Base-by-base conservation (phyloP, 2,797 vertebrate genomes). In the Lemur catta region DNA sequence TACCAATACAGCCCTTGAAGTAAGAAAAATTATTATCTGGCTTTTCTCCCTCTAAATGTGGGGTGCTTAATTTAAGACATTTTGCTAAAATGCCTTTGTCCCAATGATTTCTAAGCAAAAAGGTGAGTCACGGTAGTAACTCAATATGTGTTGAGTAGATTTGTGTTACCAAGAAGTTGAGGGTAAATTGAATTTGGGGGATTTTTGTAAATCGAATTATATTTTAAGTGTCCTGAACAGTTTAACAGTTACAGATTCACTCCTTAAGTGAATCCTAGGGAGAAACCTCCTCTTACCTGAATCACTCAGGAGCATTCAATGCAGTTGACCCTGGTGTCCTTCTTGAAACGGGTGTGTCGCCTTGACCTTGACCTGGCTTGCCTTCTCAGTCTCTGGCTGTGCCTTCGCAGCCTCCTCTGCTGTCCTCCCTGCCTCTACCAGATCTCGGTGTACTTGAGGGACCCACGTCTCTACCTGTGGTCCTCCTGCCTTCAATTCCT, bases 61-160 rank as follows among this genome's bases (percentile, higher is more conserved):
- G 46, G 57, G 33, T 88, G 75, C 35, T 89, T 91, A 74, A 91
- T 82, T 92, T 61, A 89, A 93, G 75, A 82, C 22, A 65, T n/a
- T 96, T 82, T 79, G 38, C 85, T 85, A 89, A 93, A 46, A n/a
- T 84, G 63, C 67, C 76, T 92, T 71, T 84, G 59, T 93, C 94
- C 48, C 71, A 48, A 15, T 59, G 74, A 88, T 82, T 92, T 94
- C 89, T 95, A 74, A 96, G 88, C 79, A 92, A 84, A 80, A 86
- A 91, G 65, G n/a, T 80, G 91, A 96, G 61, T 90, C 71, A 35
- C 18, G 33, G 59, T 28, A 57, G 80, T 86, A 93, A 93, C 52
- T 88, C 52, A 46, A 24, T 57, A 48, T 28, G 3, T 33, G 46
- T 55, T 55, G 75, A 91, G 80, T 76, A 90, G 71, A 89, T 94